These are phyloP conservation scores for Drosophila rubida DNA, from an alignment of 2,888 invertebrate genomes.

Conservation along the genomic window DNA sequence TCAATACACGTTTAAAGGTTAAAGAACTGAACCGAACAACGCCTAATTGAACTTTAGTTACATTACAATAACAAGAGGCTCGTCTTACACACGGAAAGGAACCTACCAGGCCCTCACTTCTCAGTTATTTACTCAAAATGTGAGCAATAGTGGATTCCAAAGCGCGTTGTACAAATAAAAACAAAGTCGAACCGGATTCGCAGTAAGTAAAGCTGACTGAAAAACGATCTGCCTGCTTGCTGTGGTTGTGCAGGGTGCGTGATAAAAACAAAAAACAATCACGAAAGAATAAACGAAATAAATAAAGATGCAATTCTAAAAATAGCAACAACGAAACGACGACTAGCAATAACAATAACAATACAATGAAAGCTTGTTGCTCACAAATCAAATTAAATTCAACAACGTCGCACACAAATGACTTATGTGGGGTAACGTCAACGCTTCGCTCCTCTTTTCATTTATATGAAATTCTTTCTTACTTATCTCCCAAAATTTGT, in stretches of 20 bases:
- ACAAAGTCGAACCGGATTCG: slow-evolving; percentile 21
- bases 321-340: slow-evolving; percentile 37
- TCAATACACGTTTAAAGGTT: slow-evolving; percentile 2
- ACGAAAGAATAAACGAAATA: slow-evolving; percentile 31
- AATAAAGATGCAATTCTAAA: slow-evolving; percentile 48
- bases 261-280: slow-evolving; percentile 27
- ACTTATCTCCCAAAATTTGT: neutral
- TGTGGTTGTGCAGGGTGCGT: slow-evolving; percentile 26
- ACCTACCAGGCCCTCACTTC: neutral
- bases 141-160: slow-evolving; percentile 8
- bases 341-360: slow-evolving; percentile 34
- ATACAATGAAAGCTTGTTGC: slow-evolving; percentile 47
- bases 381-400: slow-evolving; percentile 26
- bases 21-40: neutral
- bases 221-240: slow-evolving; percentile 31
- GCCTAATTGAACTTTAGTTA: slow-evolving; percentile 28
- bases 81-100: slow-evolving; percentile 10
- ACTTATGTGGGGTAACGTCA: slow-evolving; percentile 17
- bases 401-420: slow-evolving; percentile 6
- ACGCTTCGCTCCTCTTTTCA: neutral
- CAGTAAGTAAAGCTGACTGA: slow-evolving; percentile 6
- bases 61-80: slow-evolving; percentile 31
- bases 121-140: slow-evolving; percentile 3
- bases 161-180: slow-evolving; percentile 15
- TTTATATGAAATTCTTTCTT: neutral